Percentiles rank a stretch among this genome's conserved stretches.
Conservation (phyloP, 1,140 invertebrate genomes). For the Prorops nasuta region DNA sequence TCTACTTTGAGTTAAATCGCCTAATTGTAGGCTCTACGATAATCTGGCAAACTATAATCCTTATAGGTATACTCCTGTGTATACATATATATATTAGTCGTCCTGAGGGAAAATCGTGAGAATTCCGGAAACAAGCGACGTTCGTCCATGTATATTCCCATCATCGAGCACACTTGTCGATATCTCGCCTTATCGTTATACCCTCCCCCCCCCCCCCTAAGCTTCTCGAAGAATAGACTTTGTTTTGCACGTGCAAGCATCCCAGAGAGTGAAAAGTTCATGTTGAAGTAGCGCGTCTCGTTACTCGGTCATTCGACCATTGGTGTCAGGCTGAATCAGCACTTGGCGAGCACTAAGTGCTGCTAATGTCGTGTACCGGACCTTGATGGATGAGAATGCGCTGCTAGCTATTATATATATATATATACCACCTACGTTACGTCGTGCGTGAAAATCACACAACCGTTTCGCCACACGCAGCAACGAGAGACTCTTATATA, state of each 20-base stretch:
- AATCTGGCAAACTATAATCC: too few relatives aligned
- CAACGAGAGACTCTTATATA: too few relatives aligned
- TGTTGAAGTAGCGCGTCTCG: slow-evolving; percentile 6
- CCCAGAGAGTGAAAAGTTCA: slow-evolving; percentile 8
- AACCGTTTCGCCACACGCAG: slow-evolving; percentile 7
- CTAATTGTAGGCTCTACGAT: too few relatives aligned
- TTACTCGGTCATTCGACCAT: slow-evolving; percentile 20
- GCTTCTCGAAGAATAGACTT: not conserved
- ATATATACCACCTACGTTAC: too few relatives aligned
- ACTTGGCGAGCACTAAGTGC: slow-evolving; percentile 39
- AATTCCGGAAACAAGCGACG: too few relatives aligned
- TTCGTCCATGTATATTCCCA: not conserved
- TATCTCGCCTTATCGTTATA: not conserved
- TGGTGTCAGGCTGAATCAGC: slow-evolving; percentile 41
- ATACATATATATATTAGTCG: too few relatives aligned
- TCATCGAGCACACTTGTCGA: not conserved
- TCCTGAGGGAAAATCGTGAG: too few relatives aligned
- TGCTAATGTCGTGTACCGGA: slow-evolving; percentile 33
- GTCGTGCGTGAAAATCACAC: slow-evolving; percentile 17
- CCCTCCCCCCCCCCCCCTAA: not conserved
- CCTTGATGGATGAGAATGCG: slow-evolving; percentile 33
- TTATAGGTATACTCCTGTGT: too few relatives aligned
- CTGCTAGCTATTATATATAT: slow-evolving; percentile 2
- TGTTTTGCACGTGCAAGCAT: slow-evolving; percentile 5
- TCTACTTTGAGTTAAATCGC: too few relatives aligned